Evolutionary conservation across 2,797 vertebrate genomes (phyloP).

Genomic region (Notoglanidium macrostoma): DNA sequence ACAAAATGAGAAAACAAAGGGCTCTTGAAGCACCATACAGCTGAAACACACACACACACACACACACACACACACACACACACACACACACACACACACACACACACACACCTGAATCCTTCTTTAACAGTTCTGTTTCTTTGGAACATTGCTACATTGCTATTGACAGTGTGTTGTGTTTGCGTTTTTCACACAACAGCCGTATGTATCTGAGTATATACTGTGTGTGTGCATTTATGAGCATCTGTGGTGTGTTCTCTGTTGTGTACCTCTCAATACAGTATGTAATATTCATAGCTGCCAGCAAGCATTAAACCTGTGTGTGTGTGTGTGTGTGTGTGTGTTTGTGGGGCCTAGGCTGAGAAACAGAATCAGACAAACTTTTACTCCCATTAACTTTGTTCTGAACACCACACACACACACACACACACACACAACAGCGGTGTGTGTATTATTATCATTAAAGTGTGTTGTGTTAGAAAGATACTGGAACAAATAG

Average conservation of each 20-base stretch:
- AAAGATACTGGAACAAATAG: neutral
- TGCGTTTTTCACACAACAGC: neutral
- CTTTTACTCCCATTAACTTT: neutral
- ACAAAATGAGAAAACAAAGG: conserved; percentile 27
- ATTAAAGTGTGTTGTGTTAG: neutral
- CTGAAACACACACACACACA: neutral
- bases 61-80: conserved; percentile 1
- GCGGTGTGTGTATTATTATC: neutral
- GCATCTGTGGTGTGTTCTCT: conserved; percentile 12
- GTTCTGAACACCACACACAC: neutral
- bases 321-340: neutral
- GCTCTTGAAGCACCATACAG: neutral
- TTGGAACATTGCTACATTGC: too few relatives aligned
- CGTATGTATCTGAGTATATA: neutral
- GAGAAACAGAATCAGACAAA: neutral
- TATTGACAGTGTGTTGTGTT: neutral
- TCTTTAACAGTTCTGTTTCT: neutral
- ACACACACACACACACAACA: too few relatives aligned
- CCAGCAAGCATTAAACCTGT: neutral
- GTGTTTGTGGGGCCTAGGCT: neutral
- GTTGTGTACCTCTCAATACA: neutral
- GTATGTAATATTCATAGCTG: conserved; percentile 21
- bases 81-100: conserved; percentile 17
- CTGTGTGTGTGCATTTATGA: neutral
- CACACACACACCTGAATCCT: neutral